A percentile compares a stretch with the other conserved stretches of the same genome.
These are phyloP conservation scores for Cavia porcellus DNA, from an alignment of 2,113 vertebrate genomes.

Conservation along the genomic window DNA sequence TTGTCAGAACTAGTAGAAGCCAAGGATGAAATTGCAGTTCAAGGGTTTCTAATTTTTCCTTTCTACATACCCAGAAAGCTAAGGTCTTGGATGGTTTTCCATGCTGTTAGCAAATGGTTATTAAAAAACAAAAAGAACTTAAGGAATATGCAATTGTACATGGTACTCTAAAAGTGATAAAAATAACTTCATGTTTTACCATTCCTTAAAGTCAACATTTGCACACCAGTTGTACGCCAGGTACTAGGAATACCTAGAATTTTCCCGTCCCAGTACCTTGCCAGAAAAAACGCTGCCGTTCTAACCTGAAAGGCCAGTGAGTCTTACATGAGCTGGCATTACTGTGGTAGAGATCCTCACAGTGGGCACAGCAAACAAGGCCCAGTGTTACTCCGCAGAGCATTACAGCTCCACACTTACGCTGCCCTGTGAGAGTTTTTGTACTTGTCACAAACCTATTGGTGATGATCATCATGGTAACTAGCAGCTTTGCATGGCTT, in stretches of 20 bases:
- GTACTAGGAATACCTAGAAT: not conserved
- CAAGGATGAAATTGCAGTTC: not conserved
- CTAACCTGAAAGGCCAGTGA: not conserved
- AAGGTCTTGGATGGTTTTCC: not conserved
- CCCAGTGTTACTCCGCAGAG: not conserved
- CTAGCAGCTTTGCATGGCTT: not conserved
- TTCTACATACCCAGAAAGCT: not conserved
- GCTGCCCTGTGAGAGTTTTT: not conserved
- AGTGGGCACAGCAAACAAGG: not conserved
- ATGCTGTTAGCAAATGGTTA: not conserved
- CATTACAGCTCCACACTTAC: not conserved
- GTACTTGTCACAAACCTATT: not conserved
- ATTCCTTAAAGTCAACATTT: not conserved
- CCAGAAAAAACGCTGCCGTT: not conserved
- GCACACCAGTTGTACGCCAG: not conserved
- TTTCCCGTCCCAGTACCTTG: not conserved
- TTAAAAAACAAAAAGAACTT: not conserved
- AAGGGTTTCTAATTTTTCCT: not conserved
- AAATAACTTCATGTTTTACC: not conserved
- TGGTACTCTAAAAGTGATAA: slow-evolving; percentile 21
- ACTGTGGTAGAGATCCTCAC: not conserved
- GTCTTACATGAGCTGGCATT: not conserved
- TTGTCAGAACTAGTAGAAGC: not conserved
- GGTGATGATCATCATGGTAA: not conserved
- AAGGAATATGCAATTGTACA: not conserved